These are phyloP conservation scores for Pomacea canaliculata DNA, from an alignment of 2,888 invertebrate genomes.

Conservation along the genomic window DNA sequence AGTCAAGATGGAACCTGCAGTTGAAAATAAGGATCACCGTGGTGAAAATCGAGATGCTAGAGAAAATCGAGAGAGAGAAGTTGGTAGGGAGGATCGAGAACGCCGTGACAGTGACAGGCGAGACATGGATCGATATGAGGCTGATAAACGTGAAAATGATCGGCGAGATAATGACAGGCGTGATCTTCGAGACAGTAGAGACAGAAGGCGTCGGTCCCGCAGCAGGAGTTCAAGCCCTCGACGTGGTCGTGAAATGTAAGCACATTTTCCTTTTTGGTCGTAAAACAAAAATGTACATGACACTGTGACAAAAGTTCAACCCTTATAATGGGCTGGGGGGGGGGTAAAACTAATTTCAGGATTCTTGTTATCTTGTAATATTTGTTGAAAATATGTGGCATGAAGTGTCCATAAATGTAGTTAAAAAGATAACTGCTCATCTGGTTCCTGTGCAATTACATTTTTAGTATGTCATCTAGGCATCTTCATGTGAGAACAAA, in stretches of 20 bases:
- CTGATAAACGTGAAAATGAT: conserved; percentile 21
- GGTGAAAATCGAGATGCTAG: conserved; percentile 4
- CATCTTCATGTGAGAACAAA: no score
- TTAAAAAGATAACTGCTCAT: no score
- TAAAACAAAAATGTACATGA: no score
- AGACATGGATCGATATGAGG: conserved; percentile 27
- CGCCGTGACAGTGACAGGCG: conserved; percentile 22
- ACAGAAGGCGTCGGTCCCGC: conserved; percentile 29
- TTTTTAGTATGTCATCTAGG: no score
- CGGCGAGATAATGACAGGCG: conserved; percentile 25
- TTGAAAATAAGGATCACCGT: background rate
- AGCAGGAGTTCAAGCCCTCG: conserved; percentile 35
- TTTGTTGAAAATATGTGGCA: no score
- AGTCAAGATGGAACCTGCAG: conserved; percentile 8
- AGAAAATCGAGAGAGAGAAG: conserved; percentile 10
- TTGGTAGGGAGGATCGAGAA: conserved; percentile 11
- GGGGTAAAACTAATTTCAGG: no score
- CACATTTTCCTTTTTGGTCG: background rate
- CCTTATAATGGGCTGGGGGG: no score
- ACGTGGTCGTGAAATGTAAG: conserved; percentile 32
- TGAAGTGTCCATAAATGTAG: no score
- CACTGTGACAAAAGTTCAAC: no score
- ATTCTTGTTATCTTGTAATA: no score
- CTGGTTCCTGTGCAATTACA: no score
- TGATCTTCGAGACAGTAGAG: conserved; percentile 29